Evolutionary conservation across 1,140 invertebrate species (phyloP), one percentile per base, ranked within the genome.

Genomic region (Drosophila repletoides): DNA sequence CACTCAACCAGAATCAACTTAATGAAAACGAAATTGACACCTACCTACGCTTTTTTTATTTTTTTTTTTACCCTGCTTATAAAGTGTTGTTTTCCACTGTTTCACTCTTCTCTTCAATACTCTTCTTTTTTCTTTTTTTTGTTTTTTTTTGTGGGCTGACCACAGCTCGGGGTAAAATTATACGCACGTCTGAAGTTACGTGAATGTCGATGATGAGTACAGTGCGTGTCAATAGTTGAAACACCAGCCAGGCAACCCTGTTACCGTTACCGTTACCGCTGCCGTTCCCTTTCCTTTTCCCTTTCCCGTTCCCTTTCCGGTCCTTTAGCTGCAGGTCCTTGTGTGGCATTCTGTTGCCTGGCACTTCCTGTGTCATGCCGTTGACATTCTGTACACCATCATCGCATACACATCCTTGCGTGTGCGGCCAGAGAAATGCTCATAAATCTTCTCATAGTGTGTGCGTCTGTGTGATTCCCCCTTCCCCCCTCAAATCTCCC

Each of bases 21-120:
- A 84, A 84, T 84, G 79, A 84, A 84, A 84, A 79, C 55, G 79
- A 86, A 84, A 84, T 84, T 84, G 79, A 84, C 79, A 84, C 79
- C 79, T 84, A 38, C 40, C 51, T 68, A 79, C 60, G 52, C 74
- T 69, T 46, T n/a, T n/a, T n/a, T n/a, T n/a, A n/a, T n/a, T n/a
- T n/a, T n/a, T n/a, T n/a, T n/a, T n/a, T n/a, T 22, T 19, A 9
- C 28, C n/a, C 19, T 34, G 43, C 52, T 56, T 22, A 43, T 56
- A 22, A 43, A 12, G 3, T 17, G 22, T 22, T 12, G 7, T 31
- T 28, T 10, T 19, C 6, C n/a, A 2, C 10, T 6, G n/a, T 6
- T 15, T 1, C 14, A 7, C 15, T n/a, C 29, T n/a, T n/a, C 14
- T 31, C 10, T 12, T n/a, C 34, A 48, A 34, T 59, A 48, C 41